Conservation (phyloP, 2,888 invertebrate genomes). For the Leptopterna dolabrata region DNA sequence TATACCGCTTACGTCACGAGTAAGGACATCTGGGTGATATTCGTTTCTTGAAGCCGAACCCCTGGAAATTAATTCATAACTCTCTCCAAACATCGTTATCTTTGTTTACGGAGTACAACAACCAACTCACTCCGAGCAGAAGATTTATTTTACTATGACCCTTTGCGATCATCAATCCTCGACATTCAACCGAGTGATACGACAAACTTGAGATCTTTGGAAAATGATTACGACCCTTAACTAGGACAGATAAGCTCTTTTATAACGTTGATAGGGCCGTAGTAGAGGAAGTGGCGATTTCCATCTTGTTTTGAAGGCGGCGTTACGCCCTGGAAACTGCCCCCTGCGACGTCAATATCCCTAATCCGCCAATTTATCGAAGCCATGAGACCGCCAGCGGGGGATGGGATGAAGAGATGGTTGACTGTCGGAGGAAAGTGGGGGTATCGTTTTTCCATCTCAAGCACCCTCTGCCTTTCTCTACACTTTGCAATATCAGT, state of each 20-base stretch:
- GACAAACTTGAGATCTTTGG: not conserved
- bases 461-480: slow-evolving; percentile 30
- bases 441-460: slow-evolving; percentile 47
- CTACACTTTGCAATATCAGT: slow-evolving; percentile 19
- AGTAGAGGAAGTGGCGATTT: slow-evolving; percentile 19
- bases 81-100: too few species aligned
- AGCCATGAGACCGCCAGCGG: not conserved
- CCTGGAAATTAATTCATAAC: too few species aligned
- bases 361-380: slow-evolving; percentile 46
- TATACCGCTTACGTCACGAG: too few species aligned
- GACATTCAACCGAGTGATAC: not conserved
- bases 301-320: slow-evolving; percentile 31
- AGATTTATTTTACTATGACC: not conserved
- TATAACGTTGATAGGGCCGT: slow-evolving; percentile 8
- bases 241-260: slow-evolving; percentile 19
- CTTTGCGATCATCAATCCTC: not conserved
- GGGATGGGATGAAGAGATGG: not conserved
- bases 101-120: too few species aligned
- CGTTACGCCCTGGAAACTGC: slow-evolving; percentile 7
- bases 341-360: slow-evolving; percentile 33
- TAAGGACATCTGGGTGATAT: too few species aligned
- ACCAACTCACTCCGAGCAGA: not conserved
- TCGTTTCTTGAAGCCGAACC: too few species aligned
- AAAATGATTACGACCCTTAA: slow-evolving; percentile 1
- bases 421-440: slow-evolving; percentile 29